phyloP scores from a whole-genome alignment of 2,888 invertebrate species.

The Hydroisotoma schaefferi region DNA sequence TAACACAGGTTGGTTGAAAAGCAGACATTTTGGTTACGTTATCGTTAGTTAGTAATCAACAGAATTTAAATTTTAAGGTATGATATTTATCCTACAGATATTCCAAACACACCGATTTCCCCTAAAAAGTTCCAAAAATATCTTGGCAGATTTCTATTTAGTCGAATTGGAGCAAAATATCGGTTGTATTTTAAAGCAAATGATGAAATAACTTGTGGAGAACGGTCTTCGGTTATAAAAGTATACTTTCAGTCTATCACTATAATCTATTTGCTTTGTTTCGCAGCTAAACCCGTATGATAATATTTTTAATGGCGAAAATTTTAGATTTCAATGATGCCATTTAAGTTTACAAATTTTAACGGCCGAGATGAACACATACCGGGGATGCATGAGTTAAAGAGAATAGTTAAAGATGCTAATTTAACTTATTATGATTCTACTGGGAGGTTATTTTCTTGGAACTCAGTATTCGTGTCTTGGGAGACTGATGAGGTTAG shows the following conservation, averaged over 20 bases:
- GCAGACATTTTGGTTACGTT: background rate
- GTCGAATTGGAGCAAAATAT: constrained; percentile 65
- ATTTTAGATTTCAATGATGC: constrained; percentile 59
- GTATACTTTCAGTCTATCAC: background rate
- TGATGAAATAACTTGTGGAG: constrained; percentile 61
- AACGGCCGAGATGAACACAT: constrained; percentile 64
- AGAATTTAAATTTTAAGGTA: constrained; percentile 10
- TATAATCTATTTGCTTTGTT: background rate
- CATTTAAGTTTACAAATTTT: constrained; percentile 59
- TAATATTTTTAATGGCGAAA: background rate
- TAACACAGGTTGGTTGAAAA: constrained; percentile 57
- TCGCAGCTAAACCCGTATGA: background rate
- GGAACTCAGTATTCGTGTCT: constrained; percentile 68
- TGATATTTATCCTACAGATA: constrained; percentile 41
- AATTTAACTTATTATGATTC: constrained; percentile 58
- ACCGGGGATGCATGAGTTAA: constrained; percentile 63
- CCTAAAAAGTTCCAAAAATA: constrained; percentile 61
- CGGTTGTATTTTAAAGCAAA: constrained; percentile 62
- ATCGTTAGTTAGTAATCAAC: background rate
- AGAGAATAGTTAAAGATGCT: constrained; percentile 59
- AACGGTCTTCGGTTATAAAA: constrained; percentile 59
- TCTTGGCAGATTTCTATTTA: constrained; percentile 67
- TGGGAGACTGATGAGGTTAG: constrained; percentile 72
- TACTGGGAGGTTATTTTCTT: constrained; percentile 63
- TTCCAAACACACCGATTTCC: constrained; percentile 51